These are phyloP conservation scores for Actenoides hombroni DNA, from an alignment of 2,113 vertebrate species.

Conservation along the genomic window DNA sequence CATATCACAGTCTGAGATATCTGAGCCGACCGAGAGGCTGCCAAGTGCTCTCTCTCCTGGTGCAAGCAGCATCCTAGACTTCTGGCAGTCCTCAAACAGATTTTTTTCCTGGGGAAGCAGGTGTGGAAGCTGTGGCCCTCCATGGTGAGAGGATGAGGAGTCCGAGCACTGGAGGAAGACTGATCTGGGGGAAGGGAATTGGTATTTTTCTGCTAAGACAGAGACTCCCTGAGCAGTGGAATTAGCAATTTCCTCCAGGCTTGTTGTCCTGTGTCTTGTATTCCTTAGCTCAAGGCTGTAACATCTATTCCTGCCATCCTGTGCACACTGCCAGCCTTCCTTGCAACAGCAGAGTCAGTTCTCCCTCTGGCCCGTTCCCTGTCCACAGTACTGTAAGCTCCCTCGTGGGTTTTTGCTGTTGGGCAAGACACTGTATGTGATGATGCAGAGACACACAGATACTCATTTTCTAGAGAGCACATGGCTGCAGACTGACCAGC, in stretches of 20 bases:
- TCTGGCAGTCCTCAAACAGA: constrained; percentile 38
- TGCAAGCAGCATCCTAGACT: constrained; percentile 34
- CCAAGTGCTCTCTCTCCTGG: constrained; percentile 40
- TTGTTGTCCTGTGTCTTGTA: not conserved
- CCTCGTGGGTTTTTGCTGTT: not conserved
- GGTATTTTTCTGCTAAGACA: not conserved
- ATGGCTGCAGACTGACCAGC: not conserved
- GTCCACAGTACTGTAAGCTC: not conserved
- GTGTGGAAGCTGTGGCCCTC: not conserved
- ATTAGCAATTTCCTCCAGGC: not conserved
- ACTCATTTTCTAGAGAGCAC: constrained; percentile 6
- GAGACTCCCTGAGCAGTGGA: not conserved
- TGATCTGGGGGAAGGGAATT: not conserved
- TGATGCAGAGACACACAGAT: not conserved
- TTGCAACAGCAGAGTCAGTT: not conserved
- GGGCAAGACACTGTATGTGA: not conserved
- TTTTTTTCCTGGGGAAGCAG: constrained; percentile 39
- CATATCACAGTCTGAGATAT: constrained; percentile 60
- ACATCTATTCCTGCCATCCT: not conserved
- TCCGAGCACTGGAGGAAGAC: not conserved
- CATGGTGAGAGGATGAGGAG: not conserved
- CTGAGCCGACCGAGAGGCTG: not conserved
- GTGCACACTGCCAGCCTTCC: not conserved
- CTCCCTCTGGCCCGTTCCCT: not conserved
- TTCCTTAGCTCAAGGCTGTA: not conserved